Conservation (phyloP, 2,888 invertebrate genomes). For the Aphrophora alni region DNA sequence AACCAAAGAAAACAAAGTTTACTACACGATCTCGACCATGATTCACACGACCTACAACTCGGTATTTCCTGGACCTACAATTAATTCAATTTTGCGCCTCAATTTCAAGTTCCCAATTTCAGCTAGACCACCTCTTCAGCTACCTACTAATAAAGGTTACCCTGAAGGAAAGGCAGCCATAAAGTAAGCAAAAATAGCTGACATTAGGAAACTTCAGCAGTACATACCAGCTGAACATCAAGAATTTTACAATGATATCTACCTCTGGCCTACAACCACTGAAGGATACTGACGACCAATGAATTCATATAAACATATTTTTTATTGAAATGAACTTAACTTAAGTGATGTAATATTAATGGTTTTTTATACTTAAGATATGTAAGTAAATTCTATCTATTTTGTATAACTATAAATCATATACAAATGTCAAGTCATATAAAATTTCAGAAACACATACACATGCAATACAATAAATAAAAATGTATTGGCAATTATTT, state of each 20-base stretch:
- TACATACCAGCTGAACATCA: slow-evolving; percentile 5
- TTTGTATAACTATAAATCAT: too few species aligned
- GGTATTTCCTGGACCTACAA: slow-evolving; percentile 4
- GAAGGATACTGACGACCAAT: slow-evolving; percentile 8
- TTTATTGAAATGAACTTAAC: background rate
- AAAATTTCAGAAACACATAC: too few species aligned
- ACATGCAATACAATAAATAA: too few species aligned
- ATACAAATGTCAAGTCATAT: too few species aligned
- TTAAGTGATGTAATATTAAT: background rate
- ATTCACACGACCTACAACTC: slow-evolving; percentile 6
- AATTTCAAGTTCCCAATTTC: background rate
- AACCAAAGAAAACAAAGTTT: slow-evolving; percentile 10
- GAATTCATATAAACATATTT: background rate
- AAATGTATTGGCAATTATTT: too few species aligned
- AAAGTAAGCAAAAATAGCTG: slow-evolving; percentile 2
- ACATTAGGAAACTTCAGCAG: slow-evolving; percentile 1
- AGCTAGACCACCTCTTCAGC: slow-evolving; percentile 4
- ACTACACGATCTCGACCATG: slow-evolving; percentile 10
- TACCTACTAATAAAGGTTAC: background rate
- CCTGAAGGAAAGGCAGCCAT: slow-evolving; percentile 11
- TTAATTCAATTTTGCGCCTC: background rate
- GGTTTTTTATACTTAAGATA: background rate
- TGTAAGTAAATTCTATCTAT: too few species aligned
- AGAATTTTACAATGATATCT: slow-evolving; percentile 6
- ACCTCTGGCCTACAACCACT: slow-evolving; percentile 16